Conservation (phyloP, 2,797 vertebrate genomes). For the Lithobates pipiens region DNA sequence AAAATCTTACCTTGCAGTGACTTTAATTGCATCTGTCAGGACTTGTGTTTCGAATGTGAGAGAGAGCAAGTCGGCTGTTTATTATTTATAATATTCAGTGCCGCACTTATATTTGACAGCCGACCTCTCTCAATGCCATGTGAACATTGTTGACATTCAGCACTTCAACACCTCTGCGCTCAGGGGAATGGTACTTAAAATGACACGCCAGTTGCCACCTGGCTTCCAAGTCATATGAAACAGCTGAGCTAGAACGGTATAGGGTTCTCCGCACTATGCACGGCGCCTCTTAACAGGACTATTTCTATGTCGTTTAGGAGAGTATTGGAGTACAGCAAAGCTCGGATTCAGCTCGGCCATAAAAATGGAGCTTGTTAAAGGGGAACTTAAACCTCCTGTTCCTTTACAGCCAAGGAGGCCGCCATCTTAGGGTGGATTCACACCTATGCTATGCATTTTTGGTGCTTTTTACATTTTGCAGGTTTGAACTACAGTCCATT, state of each 20-base stretch:
- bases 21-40: not conserved
- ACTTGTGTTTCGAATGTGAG: not conserved
- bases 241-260: slow-evolving; percentile 15
- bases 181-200: slow-evolving; percentile 56
- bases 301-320: not conserved
- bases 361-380: no score
- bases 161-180: slow-evolving; percentile 43
- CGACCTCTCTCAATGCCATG: slow-evolving; percentile 40
- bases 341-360: not conserved
- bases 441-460: no score
- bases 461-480: no score
- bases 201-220: slow-evolving; percentile 52
- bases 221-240: slow-evolving; percentile 40
- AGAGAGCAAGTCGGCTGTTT: not conserved
- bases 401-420: no score
- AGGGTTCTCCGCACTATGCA: slow-evolving; percentile 9
- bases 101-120: not conserved
- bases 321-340: not conserved
- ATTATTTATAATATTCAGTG: slow-evolving; percentile 13
- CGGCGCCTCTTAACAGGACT: not conserved
- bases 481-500: no score
- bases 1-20: not conserved
- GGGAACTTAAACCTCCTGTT: no score
- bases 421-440: no score
- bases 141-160: slow-evolving; percentile 54